phyloP scores from a whole-genome alignment of 2,113 vertebrate genomes.

The Lutjanus erythropterus region DNA sequence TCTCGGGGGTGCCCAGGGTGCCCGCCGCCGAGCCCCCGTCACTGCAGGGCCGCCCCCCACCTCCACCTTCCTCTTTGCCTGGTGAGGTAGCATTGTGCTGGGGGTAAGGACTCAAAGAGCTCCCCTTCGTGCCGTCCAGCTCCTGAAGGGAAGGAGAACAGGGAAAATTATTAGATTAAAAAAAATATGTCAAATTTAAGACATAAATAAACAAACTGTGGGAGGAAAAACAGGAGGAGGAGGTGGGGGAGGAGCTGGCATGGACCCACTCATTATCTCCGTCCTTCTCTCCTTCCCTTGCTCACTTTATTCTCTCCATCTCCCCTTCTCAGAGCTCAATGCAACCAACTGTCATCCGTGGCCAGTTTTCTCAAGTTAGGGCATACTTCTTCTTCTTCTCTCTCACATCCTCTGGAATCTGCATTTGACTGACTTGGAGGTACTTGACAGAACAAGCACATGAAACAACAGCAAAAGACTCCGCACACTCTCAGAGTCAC shows the following conservation, averaged over 20 bases:
- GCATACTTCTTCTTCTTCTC: slow-evolving; percentile 45
- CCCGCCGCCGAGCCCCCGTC: slow-evolving; percentile 88
- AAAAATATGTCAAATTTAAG: slow-evolving; percentile 26
- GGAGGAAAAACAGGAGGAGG: slow-evolving; percentile 18
- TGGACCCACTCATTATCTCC: slow-evolving; percentile 69
- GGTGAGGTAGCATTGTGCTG: slow-evolving; percentile 99
- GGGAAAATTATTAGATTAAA: background rate
- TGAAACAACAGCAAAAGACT: slow-evolving; percentile 68
- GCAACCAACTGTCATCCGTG: slow-evolving; percentile 76
- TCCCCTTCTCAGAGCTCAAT: slow-evolving; percentile 53
- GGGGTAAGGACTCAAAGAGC: slow-evolving; percentile 92
- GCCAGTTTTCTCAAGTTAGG: slow-evolving; percentile 79
- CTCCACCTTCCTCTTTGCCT: slow-evolving; percentile 89
- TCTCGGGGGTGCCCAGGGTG: slow-evolving; percentile 93
- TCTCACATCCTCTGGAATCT: slow-evolving; percentile 75
- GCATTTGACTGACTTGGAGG: slow-evolving; percentile 81
- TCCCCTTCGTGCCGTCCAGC: slow-evolving; percentile 94
- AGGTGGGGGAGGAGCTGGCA: slow-evolving; percentile 54
- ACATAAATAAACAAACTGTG: slow-evolving; percentile 23
- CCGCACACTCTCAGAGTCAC: slow-evolving; percentile 44
- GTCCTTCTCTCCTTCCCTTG: slow-evolving; percentile 47
- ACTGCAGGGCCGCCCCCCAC: slow-evolving; percentile 90
- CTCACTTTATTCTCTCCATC: slow-evolving; percentile 56
- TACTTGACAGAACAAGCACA: slow-evolving; percentile 77
- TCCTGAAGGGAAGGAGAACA: slow-evolving; percentile 83